A percentile compares a stretch with the other conserved stretches of the same genome.
These are phyloP conservation scores for Papilio elwesi DNA, from an alignment of 2,888 invertebrate species.

Conservation along the genomic window DNA sequence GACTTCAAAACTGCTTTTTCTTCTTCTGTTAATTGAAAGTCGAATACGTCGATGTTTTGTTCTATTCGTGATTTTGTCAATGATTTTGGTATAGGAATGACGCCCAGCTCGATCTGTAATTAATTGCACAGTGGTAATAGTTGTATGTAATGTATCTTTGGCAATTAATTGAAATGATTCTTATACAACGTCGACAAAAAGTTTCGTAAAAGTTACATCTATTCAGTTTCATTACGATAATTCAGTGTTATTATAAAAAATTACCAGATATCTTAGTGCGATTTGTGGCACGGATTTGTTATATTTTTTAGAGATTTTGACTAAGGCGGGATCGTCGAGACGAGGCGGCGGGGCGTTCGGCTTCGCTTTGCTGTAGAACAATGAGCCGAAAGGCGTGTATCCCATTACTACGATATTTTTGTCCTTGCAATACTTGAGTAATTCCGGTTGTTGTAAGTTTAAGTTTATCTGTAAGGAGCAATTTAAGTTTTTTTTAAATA, in stretches of 20 bases:
- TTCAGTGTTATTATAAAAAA: neutral
- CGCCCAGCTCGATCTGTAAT: slow-evolving; percentile 63
- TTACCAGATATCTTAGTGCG: slow-evolving; percentile 86
- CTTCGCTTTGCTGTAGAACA: slow-evolving; percentile 73
- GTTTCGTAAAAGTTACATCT: too few relatives aligned
- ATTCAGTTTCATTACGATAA: neutral
- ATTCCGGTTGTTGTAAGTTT: slow-evolving; percentile 87
- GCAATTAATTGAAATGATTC: neutral
- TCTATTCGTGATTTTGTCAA: slow-evolving; percentile 61
- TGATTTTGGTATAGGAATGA: slow-evolving; percentile 68
- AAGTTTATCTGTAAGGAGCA: slow-evolving; percentile 77
- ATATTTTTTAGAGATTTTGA: slow-evolving; percentile 84
- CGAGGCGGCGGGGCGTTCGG: slow-evolving; percentile 79
- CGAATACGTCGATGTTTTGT: slow-evolving; percentile 64
- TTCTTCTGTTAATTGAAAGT: slow-evolving; percentile 55
- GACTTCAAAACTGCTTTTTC: slow-evolving; percentile 48
- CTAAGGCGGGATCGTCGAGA: slow-evolving; percentile 80
- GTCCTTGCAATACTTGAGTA: slow-evolving; percentile 87
- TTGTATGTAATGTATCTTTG: neutral
- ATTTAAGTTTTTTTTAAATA: neutral
- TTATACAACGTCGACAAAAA: neutral
- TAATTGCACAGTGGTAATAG: neutral
- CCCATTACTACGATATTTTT: slow-evolving; percentile 87
- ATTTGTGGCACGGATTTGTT: slow-evolving; percentile 87
- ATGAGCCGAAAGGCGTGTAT: slow-evolving; percentile 89